Base-by-base conservation (phyloP, 2,797 vertebrate species). In the Chaunax sp. region DNA sequence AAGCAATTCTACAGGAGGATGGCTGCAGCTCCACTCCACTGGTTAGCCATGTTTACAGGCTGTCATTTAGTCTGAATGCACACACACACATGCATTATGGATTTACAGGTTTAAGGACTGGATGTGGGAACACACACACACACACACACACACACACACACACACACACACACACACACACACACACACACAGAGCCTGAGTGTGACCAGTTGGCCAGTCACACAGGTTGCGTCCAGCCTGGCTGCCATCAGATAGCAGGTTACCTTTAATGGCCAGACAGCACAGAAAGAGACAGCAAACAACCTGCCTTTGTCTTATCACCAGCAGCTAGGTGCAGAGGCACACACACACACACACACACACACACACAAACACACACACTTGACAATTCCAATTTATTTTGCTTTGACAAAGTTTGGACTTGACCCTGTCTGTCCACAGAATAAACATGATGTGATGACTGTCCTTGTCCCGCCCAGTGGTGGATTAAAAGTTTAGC, bases 301-400 rank as follows among this genome's bases (percentile, higher is more conserved):
- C 89, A 91, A 80, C 81, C 81, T 69, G 70, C 75, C 75, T 87
- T 87, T 89, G 87, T 91, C 87, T 93, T 92, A 92, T 93, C 91
- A 87, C 72, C 68, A 69, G 72, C 73, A 55, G 38, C 72, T 86
- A 77, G 72, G 71, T 20, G 56, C 38, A 72, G 63, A 38, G 50
- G 57, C 46, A 55, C 47, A 58, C 44, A 63, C 20, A 43, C 28
- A 52, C 62, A 67, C 57, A 55, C 18, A 58, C 22, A 59, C 45
- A 49, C 54, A 60, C 45, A 68, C 56, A 47, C 23, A 49, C 25
- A 43, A 40, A 64, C 46, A 49, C 15, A 25, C 64, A 28, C 40
- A 56, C 37, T 47, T 67, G 75, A 83, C 77, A 77, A 40, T 78
- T 70, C 22, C 45, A 75, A 66, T 80, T 79, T 70, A 73, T 59